A percentile compares a stretch with the other conserved stretches of the same genome.
phyloP scores from a whole-genome alignment of 1,140 invertebrate species.

The Riptortus pedestris region DNA sequence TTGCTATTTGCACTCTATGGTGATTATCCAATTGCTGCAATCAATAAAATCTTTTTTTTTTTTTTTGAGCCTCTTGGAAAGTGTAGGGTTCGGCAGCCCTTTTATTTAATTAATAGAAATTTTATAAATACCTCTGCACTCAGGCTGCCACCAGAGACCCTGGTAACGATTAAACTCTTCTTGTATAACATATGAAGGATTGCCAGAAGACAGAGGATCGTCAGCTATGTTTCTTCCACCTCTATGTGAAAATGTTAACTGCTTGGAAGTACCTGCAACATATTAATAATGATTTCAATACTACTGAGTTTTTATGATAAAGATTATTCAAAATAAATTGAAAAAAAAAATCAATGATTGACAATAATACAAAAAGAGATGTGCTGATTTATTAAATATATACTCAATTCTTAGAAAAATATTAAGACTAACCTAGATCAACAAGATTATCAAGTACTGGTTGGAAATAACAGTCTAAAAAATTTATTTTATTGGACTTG shows the following conservation, averaged over 20 bases:
- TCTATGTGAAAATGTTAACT: slow-evolving; percentile 74
- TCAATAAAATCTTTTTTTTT: too few relatives aligned
- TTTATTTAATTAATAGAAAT: too few relatives aligned
- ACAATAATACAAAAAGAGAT: neutral
- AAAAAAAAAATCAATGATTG: neutral
- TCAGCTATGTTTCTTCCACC: slow-evolving; percentile 60
- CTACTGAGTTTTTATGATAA: neutral
- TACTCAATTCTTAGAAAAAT: too few relatives aligned
- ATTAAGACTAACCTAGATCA: too few relatives aligned
- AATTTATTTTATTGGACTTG: too few relatives aligned
- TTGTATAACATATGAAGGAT: slow-evolving; percentile 94
- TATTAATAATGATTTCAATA: slow-evolving; percentile 8
- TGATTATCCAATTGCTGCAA: too few relatives aligned
- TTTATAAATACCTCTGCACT: slow-evolving; percentile 49
- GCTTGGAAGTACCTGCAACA: slow-evolving; percentile 38
- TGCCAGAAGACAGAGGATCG: slow-evolving; percentile 79
- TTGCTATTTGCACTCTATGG: too few relatives aligned
- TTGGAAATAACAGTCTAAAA: too few relatives aligned
- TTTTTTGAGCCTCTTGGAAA: too few relatives aligned
- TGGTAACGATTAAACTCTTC: slow-evolving; percentile 94
- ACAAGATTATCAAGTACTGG: too few relatives aligned
- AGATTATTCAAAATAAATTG: neutral
- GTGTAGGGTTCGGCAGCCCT: too few relatives aligned
- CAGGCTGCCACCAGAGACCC: slow-evolving; percentile 96
- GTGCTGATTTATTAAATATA: neutral